Conservation (phyloP, 2,797 vertebrate species). For the Danio albolineatus region DNA sequence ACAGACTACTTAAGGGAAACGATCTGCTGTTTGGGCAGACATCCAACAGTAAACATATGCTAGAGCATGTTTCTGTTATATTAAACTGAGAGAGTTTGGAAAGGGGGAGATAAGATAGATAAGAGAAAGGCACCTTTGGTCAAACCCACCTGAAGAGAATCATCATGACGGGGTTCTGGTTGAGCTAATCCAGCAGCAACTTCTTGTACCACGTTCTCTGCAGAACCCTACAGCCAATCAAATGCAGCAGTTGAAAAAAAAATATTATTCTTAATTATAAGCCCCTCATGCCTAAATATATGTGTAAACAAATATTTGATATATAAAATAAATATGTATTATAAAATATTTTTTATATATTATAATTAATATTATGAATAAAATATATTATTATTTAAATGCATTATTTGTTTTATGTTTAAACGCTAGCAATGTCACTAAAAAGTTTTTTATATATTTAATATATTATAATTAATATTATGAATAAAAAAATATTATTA, state of each 20-base stretch:
- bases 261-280: neutral
- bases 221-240: slow-evolving; percentile 43
- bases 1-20: neutral
- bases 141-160: slow-evolving; percentile 75
- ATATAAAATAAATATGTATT: no score
- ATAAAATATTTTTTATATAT: no score
- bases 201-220: slow-evolving; percentile 63
- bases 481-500: no score
- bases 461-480: no score
- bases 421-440: no score
- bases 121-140: neutral
- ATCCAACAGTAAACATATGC: slow-evolving; percentile 8
- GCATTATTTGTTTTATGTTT: no score
- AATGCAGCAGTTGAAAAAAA: slow-evolving; percentile 46
- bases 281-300: neutral
- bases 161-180: slow-evolving; percentile 73
- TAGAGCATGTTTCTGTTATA: slow-evolving; percentile 1
- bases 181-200: slow-evolving; percentile 54
- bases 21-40: neutral
- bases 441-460: no score
- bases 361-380: no score
- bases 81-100: neutral
- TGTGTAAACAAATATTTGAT: no score
- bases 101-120: neutral
- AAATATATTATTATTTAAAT: no score